Percentiles rank a stretch among this genome's conserved stretches.
phyloP scores from a whole-genome alignment of 2,797 vertebrate genomes.

The Picus viridis region DNA sequence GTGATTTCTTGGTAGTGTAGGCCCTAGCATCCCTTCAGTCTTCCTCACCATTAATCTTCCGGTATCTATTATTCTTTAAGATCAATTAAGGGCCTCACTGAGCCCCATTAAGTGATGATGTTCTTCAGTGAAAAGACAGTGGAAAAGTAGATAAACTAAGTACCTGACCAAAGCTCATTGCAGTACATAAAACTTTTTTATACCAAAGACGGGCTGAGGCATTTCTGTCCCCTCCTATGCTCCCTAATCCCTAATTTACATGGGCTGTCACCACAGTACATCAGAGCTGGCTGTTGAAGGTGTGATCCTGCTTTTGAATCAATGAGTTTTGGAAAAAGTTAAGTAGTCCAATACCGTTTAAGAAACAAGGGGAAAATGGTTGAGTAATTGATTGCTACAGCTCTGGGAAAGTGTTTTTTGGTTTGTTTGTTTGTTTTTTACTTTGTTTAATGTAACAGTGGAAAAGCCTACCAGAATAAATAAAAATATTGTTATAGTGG shows the following conservation, averaged over 20 bases:
- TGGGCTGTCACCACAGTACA: background rate
- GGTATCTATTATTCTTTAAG: background rate
- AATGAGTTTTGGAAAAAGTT: accelerated
- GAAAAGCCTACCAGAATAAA: background rate
- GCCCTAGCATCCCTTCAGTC: background rate
- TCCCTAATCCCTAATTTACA: background rate
- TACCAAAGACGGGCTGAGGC: background rate
- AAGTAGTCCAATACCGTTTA: background rate
- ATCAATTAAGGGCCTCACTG: background rate
- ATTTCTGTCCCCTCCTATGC: background rate
- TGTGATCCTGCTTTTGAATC: background rate
- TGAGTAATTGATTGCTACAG: background rate
- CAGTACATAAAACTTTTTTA: background rate
- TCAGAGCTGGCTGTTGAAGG: background rate
- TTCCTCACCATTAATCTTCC: background rate
- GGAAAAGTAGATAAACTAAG: background rate
- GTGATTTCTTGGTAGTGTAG: background rate
- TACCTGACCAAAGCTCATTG: background rate
- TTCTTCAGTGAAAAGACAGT: background rate
- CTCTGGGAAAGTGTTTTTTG: background rate
- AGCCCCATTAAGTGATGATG: background rate
- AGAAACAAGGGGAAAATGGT: background rate
- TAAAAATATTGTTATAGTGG: background rate
- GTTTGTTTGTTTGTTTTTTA: too few relatives aligned
- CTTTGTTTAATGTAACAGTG: background rate